Base-by-base conservation (phyloP, 2,113 vertebrate species). In the Chlamydotis undulata region DNA sequence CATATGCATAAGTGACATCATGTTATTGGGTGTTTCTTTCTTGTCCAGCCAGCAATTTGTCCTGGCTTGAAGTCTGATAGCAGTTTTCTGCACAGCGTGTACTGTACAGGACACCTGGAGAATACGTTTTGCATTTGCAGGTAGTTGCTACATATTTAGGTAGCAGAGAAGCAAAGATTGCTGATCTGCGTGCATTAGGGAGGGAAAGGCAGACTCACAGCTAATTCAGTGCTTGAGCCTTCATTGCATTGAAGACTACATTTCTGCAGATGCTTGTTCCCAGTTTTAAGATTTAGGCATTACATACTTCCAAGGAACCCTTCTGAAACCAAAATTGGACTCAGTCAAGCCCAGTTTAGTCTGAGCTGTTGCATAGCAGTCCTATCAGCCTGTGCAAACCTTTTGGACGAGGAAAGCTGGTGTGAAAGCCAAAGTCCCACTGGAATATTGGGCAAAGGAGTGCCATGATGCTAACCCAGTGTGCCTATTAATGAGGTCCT, bases 71-170 rank as follows among this genome's bases (percentile, higher is more conserved):
- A 91, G 71, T 64, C 74, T 69, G 22, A 57, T 83, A 39, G 53
- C 68, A 45, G 43, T 67, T 89, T 87, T 88, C 65, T 87, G 92
- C 76, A 90, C 79, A 87, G 22, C 55, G 35, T 96, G 73, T 86
- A 17, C 80, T 64, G 70, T 81, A 43, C 31, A 37, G 83, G 83
- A 60, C 83, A 95, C 87, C 92, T 96, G 94, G 90, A 93, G 79
- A 87, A 57, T 22, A 26, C 18, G 75, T 77, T 89, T 86, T 89
- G 82, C 76, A 81, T 91, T 87, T 80, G 59, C 50, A 95, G 89
- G 64, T 94, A 92, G 69, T 17, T 92, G 83, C 26, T 89, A 19
- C 2, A 1, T 39, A 71, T 50, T 88, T 50, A 59, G 6, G 1
- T 61, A 63, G 22, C 45, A 80, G 55, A 92, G 57, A 52, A 76